Base-by-base conservation (phyloP, 1,140 invertebrate genomes). In the Anagrus nilaparvatae region DNA sequence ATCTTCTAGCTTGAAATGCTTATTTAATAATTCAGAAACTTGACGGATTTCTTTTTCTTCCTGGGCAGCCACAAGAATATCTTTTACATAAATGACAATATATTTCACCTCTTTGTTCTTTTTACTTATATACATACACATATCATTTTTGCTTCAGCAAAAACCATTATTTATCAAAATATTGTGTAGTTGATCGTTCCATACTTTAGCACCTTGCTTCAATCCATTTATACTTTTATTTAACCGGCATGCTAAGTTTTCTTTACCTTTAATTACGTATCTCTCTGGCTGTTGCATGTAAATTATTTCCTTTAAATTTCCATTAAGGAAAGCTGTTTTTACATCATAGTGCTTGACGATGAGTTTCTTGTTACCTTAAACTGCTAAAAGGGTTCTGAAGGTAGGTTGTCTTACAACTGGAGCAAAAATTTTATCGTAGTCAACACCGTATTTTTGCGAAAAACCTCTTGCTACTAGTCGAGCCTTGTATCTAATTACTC, bases 261-360 rank as follows among this genome's bases (percentile, higher is more conserved):
- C 39, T 40, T 40, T 31, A 19, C 19, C 29, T 12, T 4, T 0
- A 10, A 31, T 16, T 27, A 36, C n/a, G 24, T 45, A 44, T 12
- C 45, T 52, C 17, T 52, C 40, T 9, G 60, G 60, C 39, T 54
- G 54, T 31, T 52, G 43, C 60, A 69, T 66, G 34, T 60, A 67
- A 8, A 69, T 57, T 8, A 61, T 53, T 47, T 56, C 56, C 17
- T 61, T 33, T 7, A 63, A 9, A 13, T 43, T 28, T 4, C 54
- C 52, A 36, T 61, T 47, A 1, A 62, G 41, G 44, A 55, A 64
- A 10, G 56, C 58, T 12, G 54, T 63, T 18, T 33, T 51, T 4
- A 59, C 51, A 47, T 63, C 62, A 13, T 53, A 44, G 38, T 65
- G 62, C 4, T 44, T 14, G 6, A 63, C 34, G 3, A 48, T 3